Evolutionary conservation across 2,797 vertebrate genomes (phyloP).

Genomic region (Phylloscopus collybita): DNA sequence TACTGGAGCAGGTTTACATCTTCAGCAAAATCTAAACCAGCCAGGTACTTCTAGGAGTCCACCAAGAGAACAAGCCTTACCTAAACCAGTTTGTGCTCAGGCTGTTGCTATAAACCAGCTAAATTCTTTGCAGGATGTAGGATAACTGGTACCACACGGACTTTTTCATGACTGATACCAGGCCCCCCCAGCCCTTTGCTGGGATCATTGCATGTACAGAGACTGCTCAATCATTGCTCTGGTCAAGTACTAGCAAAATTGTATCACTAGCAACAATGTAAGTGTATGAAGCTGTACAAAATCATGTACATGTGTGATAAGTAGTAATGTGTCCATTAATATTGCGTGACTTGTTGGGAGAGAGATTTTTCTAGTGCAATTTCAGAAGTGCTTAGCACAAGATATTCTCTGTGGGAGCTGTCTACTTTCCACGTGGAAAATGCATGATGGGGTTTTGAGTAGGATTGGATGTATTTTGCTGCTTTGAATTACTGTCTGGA

Average conservation of each 20-base stretch:
- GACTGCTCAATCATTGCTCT: not conserved
- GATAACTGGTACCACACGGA: not conserved
- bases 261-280: not conserved
- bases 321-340: not conserved
- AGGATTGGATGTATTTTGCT: slow-evolving; percentile 48
- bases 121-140: not conserved
- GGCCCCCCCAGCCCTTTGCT: not conserved
- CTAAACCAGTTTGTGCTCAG: not conserved
- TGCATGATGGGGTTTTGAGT: slow-evolving; percentile 38
- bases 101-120: not conserved
- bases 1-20: not conserved
- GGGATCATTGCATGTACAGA: not conserved
- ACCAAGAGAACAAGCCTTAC: not conserved
- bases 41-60: not conserved
- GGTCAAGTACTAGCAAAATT: not conserved
- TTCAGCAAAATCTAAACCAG: not conserved
- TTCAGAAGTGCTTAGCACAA: slow-evolving; percentile 46
- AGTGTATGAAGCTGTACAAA: not conserved
- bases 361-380: slow-evolving; percentile 3
- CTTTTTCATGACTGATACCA: not conserved
- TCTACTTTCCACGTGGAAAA: slow-evolving; percentile 53
- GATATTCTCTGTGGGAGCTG: slow-evolving; percentile 35
- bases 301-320: not conserved
- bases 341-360: not conserved
- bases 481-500: slow-evolving; percentile 63